These are phyloP conservation scores for Heliconius eleuchia DNA, from an alignment of 1,140 invertebrate genomes.

Conservation along the genomic window DNA sequence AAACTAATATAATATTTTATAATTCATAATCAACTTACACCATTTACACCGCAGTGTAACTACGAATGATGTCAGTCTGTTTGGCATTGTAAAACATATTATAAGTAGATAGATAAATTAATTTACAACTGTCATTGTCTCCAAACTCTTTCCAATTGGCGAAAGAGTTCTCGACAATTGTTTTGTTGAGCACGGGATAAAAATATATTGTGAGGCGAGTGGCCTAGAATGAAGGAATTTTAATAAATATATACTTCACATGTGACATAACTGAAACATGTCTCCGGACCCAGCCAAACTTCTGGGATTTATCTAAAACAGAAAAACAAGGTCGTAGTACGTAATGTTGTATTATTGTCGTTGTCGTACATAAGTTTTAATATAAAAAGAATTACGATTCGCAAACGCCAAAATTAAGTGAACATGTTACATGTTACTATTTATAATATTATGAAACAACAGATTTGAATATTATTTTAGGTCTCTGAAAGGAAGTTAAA, in stretches of 20 bases:
- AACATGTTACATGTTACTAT: background rate
- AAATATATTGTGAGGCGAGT: conserved; percentile 61
- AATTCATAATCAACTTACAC: background rate
- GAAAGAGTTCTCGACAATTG: conserved; percentile 61
- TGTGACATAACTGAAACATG: conserved; percentile 51
- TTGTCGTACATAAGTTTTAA: background rate
- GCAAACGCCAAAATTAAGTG: background rate
- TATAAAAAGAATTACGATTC: background rate
- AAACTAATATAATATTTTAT: too few relatives aligned
- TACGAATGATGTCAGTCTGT: background rate
- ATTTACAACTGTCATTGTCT: conserved; percentile 62
- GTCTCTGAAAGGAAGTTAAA: background rate
- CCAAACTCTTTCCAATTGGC: conserved; percentile 67
- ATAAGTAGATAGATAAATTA: conserved; percentile 31
- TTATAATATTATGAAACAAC: background rate
- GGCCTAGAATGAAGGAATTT: conserved; percentile 53
- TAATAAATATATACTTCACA: conserved; percentile 55
- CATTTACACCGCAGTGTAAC: background rate
- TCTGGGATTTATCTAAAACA: conserved; percentile 37
- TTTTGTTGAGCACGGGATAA: conserved; percentile 52
- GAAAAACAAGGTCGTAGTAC: conserved; percentile 29
- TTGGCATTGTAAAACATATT: conserved; percentile 16
- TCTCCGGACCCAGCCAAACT: conserved; percentile 40
- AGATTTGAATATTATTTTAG: background rate
- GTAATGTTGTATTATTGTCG: conserved; percentile 9